Base-by-base conservation (phyloP, 1,140 invertebrate species). In the Drosophila punjabiensis region DNA sequence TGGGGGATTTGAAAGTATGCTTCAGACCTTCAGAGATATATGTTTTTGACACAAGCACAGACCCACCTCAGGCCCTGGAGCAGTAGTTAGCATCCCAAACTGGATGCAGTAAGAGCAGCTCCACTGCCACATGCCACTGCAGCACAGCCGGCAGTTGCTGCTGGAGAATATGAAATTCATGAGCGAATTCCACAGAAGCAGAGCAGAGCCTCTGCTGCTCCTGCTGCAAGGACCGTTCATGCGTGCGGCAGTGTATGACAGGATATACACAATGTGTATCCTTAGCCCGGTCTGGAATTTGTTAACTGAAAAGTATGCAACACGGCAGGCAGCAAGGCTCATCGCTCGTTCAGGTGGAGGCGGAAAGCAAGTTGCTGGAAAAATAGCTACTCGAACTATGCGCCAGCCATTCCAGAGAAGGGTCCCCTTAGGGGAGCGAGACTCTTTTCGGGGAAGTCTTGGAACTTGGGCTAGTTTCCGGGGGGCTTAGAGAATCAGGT, bases 111-210 rank as follows among this genome's bases (percentile, higher is more conserved):
- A 7, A n/a, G 11, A 45, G 18, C 11, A 4, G 45, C 45, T 30
- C 20, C 47, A 55, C n/a, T 32, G 24, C n/a, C 43, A 37, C 28
- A 48, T 71, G 76, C 76, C 33, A 65, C 41, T 67, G 56, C 52
- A n/a, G 35, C 50, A 50, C 52, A n/a, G 35, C 50, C 20, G 48
- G 69, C 45, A 53, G 28, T 11, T n/a, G 52, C 32, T 20, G 53
- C 5, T n/a, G n/a, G 39, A 61, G 64, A 59, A 81, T 89, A 89
- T 89, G 86, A 88, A 90, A 88, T 88, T 88, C 85, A 89, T 85
- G 81, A 71, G 78, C 37, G 56, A 62, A 81, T 87, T 79, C 84
- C 76, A 69, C 37, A 76, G 79, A 62, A 81, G 64, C 81, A 82
- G 61, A 20, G 35, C 14, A 33, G 14, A 33, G 14, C 56, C 24